These are phyloP conservation scores for Sebastes paucispinis DNA, from an alignment of 2,797 vertebrate species.

Conservation along the genomic window DNA sequence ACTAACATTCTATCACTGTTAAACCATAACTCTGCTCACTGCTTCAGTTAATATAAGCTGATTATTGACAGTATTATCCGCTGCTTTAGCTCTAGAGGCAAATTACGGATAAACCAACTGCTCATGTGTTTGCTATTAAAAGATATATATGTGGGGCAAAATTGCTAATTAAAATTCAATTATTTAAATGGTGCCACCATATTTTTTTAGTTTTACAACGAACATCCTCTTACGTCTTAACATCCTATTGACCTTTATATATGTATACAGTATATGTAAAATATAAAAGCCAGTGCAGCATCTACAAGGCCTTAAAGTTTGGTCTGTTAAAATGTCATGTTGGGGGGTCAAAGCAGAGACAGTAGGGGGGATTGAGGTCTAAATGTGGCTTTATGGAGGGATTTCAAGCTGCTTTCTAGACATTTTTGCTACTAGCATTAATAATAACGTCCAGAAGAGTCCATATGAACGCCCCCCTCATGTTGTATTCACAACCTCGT, in stretches of 20 bases:
- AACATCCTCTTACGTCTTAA: constrained; percentile 2
- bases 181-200: neutral
- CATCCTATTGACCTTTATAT: neutral
- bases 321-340: neutral
- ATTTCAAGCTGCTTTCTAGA: neutral
- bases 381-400: neutral
- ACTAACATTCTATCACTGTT: too few species aligned
- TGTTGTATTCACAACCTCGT: too few species aligned
- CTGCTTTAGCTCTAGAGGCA: neutral
- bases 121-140: neutral
- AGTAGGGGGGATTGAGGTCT: neutral
- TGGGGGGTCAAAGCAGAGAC: neutral
- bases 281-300: constrained; percentile 5
- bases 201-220: constrained; percentile 3
- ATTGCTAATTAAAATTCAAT: neutral
- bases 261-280: neutral
- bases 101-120: neutral
- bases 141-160: neutral
- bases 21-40: neutral
- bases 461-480: too few species aligned
- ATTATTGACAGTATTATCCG: constrained; percentile 11
- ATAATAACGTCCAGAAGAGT: neutral
- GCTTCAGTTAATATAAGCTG: neutral
- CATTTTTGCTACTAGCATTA: neutral
- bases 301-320: constrained; percentile 5